Evolutionary conservation across 2,888 invertebrate species (phyloP), one percentile per base, ranked within the genome.

Genomic region (Lordiphosa fenestrarum): DNA sequence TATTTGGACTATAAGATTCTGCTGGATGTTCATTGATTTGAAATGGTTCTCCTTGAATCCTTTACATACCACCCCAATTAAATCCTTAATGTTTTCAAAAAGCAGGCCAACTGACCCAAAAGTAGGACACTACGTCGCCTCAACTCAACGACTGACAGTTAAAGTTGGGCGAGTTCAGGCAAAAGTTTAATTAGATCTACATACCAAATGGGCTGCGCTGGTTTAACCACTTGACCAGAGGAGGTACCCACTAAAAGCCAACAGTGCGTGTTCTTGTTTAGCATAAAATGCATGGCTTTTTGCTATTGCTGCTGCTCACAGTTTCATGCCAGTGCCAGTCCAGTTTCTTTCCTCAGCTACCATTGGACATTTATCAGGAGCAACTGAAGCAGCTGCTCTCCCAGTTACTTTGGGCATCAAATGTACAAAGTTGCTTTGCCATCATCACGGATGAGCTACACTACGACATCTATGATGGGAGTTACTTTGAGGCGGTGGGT

Each of bases 361-460:
- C 56, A 0, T 38, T 58, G 38, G 64, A 69, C 10, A 53, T 53
- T 1, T 87, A 87, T 33, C 70, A 67, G 37, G 10, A 44, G 0
- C 57, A 72, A 13, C 42, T 88, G n/a, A 64, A 65, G 39, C 42
- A 66, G 5, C 30, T 88, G 12, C 53, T 87, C 3, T 57, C 70
- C 12, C 58, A 75, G 37, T 50, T 88, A 12, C 38, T 84, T 5
- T 61, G 74, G 55, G 46, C 53, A 0, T 67, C 70, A 0, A 78
- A 70, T 23, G 73, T 88, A 9, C 59, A 87, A 39, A 76, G 84
- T n/a, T 89, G 89, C 59, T 83, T 77, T 33, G 85, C 84, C 1
- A 69, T 89, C n/a, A 84, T 89, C 42, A 87, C 89, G 0, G 89
- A 89, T 52, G 76, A 80, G 2, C 57, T 73, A 5, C 80, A 89